A percentile compares a stretch with the other conserved stretches of the same genome.
These are phyloP conservation scores for Simalia tracyae DNA, from an alignment of 2,797 vertebrate genomes.

Conservation along the genomic window DNA sequence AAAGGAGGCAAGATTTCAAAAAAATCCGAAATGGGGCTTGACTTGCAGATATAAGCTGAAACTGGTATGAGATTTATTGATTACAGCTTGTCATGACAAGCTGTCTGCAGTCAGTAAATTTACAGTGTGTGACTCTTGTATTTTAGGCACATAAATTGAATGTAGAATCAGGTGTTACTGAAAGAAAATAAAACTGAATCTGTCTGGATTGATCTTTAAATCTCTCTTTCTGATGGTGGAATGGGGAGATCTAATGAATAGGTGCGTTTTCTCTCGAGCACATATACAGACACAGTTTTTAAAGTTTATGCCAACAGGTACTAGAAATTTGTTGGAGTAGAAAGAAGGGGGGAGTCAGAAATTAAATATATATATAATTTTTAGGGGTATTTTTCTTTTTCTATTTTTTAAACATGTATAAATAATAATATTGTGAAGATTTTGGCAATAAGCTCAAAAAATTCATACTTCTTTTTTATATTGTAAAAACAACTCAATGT, in stretches of 20 bases:
- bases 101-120: background rate
- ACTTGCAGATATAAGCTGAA: slow-evolving; percentile 5
- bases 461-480: background rate
- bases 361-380: background rate
- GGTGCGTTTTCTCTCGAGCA: background rate
- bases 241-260: background rate
- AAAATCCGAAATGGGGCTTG: background rate
- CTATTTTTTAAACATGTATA: background rate
- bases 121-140: background rate
- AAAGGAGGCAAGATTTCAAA: background rate
- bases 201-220: background rate
- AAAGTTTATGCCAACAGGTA: background rate
- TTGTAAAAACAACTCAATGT: background rate
- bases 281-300: background rate
- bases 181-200: background rate
- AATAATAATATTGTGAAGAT: background rate
- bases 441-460: background rate
- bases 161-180: background rate
- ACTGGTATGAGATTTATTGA: slow-evolving; percentile 7
- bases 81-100: background rate
- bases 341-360: background rate
- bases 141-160: fast-evolving
- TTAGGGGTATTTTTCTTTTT: background rate
- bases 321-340: background rate
- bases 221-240: background rate